These are phyloP conservation scores for Prunella strophiata DNA, from an alignment of 2,797 vertebrate species.

Conservation along the genomic window DNA sequence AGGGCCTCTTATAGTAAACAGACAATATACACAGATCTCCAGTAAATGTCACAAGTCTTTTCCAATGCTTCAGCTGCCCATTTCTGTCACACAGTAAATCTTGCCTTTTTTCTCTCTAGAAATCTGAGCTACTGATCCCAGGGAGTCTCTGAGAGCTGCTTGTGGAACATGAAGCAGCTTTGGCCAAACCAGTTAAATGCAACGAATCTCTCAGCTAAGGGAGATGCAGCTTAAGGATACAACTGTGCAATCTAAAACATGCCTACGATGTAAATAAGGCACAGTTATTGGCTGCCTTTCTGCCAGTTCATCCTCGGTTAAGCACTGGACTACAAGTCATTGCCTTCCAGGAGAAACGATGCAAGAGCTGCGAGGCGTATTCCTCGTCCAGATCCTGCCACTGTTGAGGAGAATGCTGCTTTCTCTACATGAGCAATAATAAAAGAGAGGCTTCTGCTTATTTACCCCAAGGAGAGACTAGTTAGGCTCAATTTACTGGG, in stretches of 20 bases:
- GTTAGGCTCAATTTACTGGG: slow-evolving; percentile 34
- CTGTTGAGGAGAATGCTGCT: not conserved
- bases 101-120: not conserved
- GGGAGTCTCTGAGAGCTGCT: not conserved
- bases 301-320: not conserved
- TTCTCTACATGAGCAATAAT: not conserved
- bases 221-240: not conserved
- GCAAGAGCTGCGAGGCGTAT: not conserved
- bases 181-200: not conserved
- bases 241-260: not conserved
- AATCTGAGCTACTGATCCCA: not conserved
- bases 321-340: not conserved
- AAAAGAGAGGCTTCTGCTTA: not conserved
- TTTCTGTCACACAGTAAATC: not conserved
- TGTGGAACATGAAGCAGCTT: not conserved
- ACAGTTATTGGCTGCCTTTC: not conserved
- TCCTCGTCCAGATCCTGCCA: not conserved
- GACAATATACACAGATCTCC: not conserved
- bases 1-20: not conserved
- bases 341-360: not conserved
- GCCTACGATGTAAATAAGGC: not conserved
- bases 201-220: not conserved
- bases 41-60: not conserved
- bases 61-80: not conserved
- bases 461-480: slow-evolving; percentile 10